Conservation (phyloP, 2,888 invertebrate genomes). For the Heliconius cydno region DNA sequence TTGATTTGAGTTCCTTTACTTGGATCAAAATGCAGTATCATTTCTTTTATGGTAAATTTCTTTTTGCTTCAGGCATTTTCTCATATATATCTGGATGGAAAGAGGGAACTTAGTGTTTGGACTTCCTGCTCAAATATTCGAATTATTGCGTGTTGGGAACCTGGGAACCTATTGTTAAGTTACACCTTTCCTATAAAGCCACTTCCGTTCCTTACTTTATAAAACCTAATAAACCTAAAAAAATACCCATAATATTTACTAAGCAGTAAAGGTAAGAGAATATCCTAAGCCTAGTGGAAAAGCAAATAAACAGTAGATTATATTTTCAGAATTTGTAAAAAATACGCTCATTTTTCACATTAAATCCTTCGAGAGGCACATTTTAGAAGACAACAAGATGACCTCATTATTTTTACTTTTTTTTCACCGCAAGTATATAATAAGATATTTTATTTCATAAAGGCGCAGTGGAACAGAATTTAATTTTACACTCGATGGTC, state of each 20-base stretch:
- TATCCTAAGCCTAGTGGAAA: background rate
- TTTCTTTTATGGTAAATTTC: too few relatives aligned
- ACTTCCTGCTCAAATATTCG: background rate
- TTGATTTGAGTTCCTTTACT: background rate
- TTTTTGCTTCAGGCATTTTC: too few relatives aligned
- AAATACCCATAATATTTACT: too few relatives aligned
- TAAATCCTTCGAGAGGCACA: constrained; percentile 6
- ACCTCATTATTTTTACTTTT: constrained; percentile 24
- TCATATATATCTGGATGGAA: too few relatives aligned
- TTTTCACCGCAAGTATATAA: constrained; percentile 6
- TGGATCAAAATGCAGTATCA: background rate
- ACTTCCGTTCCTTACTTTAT: too few relatives aligned
- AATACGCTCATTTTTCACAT: background rate
- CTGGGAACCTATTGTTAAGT: too few relatives aligned
- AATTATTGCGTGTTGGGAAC: background rate
- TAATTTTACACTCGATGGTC: background rate
- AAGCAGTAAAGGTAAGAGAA: background rate
- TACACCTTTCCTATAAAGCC: too few relatives aligned
- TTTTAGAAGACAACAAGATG: constrained; percentile 22
- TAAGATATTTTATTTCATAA: background rate
- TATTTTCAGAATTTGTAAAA: constrained; percentile 10
- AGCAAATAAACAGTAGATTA: background rate
- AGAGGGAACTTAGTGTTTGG: too few relatives aligned
- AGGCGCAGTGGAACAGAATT: background rate
- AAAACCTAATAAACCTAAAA: too few relatives aligned